phyloP scores from a whole-genome alignment of 2,888 invertebrate species.

The Hyposoter dolosus region DNA sequence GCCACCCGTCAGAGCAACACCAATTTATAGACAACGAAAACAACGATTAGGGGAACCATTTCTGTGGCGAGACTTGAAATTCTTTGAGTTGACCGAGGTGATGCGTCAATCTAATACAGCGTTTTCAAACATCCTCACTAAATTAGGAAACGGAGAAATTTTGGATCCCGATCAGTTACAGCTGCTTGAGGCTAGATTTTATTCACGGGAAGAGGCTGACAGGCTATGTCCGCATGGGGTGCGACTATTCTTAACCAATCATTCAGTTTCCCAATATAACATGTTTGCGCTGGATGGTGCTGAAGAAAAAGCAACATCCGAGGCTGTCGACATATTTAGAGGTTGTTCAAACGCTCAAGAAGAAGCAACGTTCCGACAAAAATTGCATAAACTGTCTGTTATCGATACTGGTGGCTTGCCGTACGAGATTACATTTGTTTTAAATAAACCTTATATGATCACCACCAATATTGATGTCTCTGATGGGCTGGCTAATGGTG shows the following conservation, averaged over 20 bases:
- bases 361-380: too few relatives aligned
- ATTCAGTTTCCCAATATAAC: slow-evolving; percentile 76
- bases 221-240: slow-evolving; percentile 73
- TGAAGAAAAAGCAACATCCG: slow-evolving; percentile 65
- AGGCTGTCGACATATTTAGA: slow-evolving; percentile 69
- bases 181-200: slow-evolving; percentile 75
- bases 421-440: slow-evolving; percentile 70
- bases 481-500: slow-evolving; percentile 78
- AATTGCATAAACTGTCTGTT: slow-evolving; percentile 12
- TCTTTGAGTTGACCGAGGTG: slow-evolving; percentile 77
- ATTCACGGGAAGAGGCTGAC: slow-evolving; percentile 71
- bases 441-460: slow-evolving; percentile 70
- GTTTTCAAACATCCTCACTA: slow-evolving; percentile 78
- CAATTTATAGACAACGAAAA: slow-evolving; percentile 73
- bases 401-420: slow-evolving; percentile 76
- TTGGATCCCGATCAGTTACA: slow-evolving; percentile 69
- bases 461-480: slow-evolving; percentile 77
- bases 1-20: slow-evolving; percentile 77
- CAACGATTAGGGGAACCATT: slow-evolving; percentile 65
- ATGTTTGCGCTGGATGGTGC: slow-evolving; percentile 47
- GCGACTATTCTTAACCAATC: slow-evolving; percentile 74
- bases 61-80: slow-evolving; percentile 77
- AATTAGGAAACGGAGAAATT: slow-evolving; percentile 76
- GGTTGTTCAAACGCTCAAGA: slow-evolving; percentile 62
- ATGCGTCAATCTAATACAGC: slow-evolving; percentile 78